phyloP scores from a whole-genome alignment of 2,888 invertebrate species.

The Caenorhabditis uteleia region DNA sequence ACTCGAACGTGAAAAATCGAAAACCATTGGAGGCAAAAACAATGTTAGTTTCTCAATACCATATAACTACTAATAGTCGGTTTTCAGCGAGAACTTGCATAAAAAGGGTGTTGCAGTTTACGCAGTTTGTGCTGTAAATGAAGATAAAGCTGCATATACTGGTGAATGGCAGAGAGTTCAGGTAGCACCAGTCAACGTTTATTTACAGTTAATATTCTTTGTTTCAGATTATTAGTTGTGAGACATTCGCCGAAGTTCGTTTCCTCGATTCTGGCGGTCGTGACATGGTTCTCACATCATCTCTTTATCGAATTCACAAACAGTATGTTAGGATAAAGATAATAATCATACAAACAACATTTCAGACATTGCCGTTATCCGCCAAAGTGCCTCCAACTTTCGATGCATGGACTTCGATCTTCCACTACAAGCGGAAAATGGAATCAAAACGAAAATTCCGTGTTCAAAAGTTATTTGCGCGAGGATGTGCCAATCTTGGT shows the following conservation, averaged over 20 bases:
- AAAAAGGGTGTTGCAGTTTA: constrained; percentile 19
- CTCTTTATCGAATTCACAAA: constrained; percentile 39
- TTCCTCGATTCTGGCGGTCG: constrained; percentile 47
- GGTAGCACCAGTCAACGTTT: neutral
- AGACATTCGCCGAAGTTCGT: constrained; percentile 31
- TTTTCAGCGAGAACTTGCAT: constrained; percentile 1
- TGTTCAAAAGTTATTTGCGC: constrained; percentile 15
- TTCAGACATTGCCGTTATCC: constrained; percentile 39
- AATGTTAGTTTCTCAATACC: constrained; percentile 11
- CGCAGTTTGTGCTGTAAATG: constrained; percentile 37
- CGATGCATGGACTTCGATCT: constrained; percentile 22
- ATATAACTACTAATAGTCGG: neutral
- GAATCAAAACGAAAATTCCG: constrained; percentile 5
- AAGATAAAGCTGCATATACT: constrained; percentile 38
- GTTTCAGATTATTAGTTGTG: constrained; percentile 20
- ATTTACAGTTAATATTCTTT: neutral
- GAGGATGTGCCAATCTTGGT: constrained; percentile 24
- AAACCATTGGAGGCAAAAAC: constrained; percentile 16
- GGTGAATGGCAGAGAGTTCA: constrained; percentile 50
- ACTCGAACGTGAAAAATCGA: constrained; percentile 36
- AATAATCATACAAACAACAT: constrained; percentile 1
- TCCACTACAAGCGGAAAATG: constrained; percentile 7
- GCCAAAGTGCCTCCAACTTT: constrained; percentile 42
- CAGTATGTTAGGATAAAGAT: constrained; percentile 20
- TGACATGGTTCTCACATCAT: constrained; percentile 34